Evolutionary conservation across 2,113 vertebrate genomes (phyloP), one percentile per base, ranked within the genome.

Genomic region (Anolis sagrei): DNA sequence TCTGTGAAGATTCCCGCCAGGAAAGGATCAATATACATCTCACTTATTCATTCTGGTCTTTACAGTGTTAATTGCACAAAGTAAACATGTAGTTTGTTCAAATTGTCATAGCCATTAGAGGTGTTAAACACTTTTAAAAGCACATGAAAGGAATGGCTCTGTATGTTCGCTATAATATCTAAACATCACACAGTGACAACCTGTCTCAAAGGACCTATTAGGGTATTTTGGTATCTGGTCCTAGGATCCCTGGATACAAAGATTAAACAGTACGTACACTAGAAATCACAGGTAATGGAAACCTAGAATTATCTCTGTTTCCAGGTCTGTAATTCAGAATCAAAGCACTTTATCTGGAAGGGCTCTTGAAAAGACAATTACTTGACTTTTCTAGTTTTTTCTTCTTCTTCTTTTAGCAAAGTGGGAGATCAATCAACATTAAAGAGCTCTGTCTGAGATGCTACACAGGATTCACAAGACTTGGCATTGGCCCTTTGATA

Each of bases 261-360:
- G 44, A 81, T 81, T 69, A 81, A 81, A 69, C 64, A 49, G 64
- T 51, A 68, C 49, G 58, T 34, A 21, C 51, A 54, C 29, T 58
- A 58, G 23, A 58, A 34, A 77, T 77, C 76, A 77, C 39, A 69
- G 39, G 27, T 48, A 81, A 68, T 16, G 62, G 27, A 68, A 80
- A n/a, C 64, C 39, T 18, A 8, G 39, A 80, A 81, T 66, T 80
- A 80, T 80, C 36, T n/a, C 27, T 80, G 36, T 80, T 68, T 29
- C 58, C 25, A 80, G 79, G 27, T n/a, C 79, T 69, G 39, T 81
- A 49, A 81, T 81, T 81, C 39, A 80, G 39, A 80, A 80, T 80
- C 79, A 68, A 68, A 68, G 39, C 29, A 44, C 39, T 58, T 81
- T 49, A 81, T 39, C 64, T 69, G 39, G 5, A 81, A 81, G 39